Conservation (phyloP, 2,888 invertebrate species). For the Erebia aethiops region DNA sequence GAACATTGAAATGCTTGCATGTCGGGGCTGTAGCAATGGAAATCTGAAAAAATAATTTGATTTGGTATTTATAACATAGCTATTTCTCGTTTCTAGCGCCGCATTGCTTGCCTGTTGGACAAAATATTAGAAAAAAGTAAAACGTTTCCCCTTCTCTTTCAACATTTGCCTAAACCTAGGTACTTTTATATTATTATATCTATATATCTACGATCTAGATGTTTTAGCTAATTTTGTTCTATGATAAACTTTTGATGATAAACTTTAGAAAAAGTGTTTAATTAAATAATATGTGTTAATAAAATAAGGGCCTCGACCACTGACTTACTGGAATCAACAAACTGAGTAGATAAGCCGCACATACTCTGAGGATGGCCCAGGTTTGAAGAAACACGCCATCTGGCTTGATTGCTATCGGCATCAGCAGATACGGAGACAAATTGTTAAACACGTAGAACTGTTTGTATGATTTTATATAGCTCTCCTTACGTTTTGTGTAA, state of each 20-base stretch:
- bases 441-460: constrained; percentile 61
- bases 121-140: too few species aligned
- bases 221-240: background rate
- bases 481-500: constrained; percentile 58
- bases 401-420: constrained; percentile 69
- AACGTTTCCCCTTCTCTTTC: too few species aligned
- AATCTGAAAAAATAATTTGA: constrained; percentile 49
- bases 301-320: background rate
- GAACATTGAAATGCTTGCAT: constrained; percentile 56
- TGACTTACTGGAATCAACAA: constrained; percentile 67
- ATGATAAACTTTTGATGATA: too few species aligned
- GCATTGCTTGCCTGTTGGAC: background rate
- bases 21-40: constrained; percentile 68
- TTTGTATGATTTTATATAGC: constrained; percentile 64
- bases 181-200: background rate
- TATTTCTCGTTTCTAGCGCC: background rate
- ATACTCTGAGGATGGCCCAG: constrained; percentile 65
- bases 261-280: too few species aligned
- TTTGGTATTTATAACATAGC: background rate
- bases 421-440: constrained; percentile 61
- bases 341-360: constrained; percentile 62
- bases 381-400: constrained; percentile 68
- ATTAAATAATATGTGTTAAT: background rate
- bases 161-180: too few species aligned
- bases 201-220: background rate